A percentile compares a stretch with the other conserved stretches of the same genome.
Conservation (phyloP, 92 coral and sea anemone species). For the Scolanthus callimorphus region DNA sequence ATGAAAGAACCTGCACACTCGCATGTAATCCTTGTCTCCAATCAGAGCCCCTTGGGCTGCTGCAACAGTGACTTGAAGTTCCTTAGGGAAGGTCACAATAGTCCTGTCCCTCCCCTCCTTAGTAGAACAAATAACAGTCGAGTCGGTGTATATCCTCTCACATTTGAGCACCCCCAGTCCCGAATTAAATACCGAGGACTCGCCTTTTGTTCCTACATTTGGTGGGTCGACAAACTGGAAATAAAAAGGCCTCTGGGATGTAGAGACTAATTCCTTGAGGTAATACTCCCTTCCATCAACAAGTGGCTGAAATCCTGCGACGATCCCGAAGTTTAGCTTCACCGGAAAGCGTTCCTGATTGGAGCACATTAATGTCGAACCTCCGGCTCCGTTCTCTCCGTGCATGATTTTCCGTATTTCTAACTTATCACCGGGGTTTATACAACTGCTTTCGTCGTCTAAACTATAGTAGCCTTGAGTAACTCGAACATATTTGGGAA, state of each 20-base stretch:
- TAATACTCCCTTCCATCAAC: constrained; percentile 92
- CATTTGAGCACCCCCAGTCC: constrained; percentile 65
- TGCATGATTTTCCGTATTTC: constrained; percentile 53
- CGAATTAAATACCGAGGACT: constrained; percentile 60
- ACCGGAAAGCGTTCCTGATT: constrained; percentile 68
- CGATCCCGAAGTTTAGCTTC: constrained; percentile 61
- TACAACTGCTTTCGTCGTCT: constrained; percentile 57
- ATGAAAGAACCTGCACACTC: constrained; percentile 74
- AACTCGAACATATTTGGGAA: constrained; percentile 78
- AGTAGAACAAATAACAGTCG: constrained; percentile 77
- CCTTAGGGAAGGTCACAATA: constrained; percentile 80
- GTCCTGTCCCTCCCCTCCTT: constrained; percentile 53
- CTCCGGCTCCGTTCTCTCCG: constrained; percentile 35
- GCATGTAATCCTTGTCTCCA: constrained; percentile 85
- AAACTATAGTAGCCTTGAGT: constrained; percentile 79
- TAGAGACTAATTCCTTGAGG: constrained; percentile 54
- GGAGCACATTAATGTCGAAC: constrained; percentile 52
- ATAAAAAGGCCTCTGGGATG: constrained; percentile 55
- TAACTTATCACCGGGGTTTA: constrained; percentile 92
- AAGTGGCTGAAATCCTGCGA: constrained; percentile 89
- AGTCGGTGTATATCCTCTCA: constrained; percentile 54
- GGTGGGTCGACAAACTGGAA: constrained; percentile 79
- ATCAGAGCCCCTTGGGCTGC: constrained; percentile 82
- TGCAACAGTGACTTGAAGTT: constrained; percentile 69
- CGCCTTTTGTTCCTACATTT: constrained; percentile 35